phyloP scores from a whole-genome alignment of 2,888 invertebrate species.

The Trileptium ribeirensis region DNA sequence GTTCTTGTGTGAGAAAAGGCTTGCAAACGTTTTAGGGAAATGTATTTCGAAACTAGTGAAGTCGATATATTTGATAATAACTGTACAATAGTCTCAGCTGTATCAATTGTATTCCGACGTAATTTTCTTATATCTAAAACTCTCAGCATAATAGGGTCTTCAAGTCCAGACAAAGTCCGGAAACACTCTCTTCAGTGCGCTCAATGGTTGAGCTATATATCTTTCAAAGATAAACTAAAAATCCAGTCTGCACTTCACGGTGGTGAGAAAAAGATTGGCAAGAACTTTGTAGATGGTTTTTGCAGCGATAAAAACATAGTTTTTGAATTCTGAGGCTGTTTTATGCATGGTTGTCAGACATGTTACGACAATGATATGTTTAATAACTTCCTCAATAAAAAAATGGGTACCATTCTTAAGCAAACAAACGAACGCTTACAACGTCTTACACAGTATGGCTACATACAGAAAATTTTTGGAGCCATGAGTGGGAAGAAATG shows the following conservation, averaged over 20 bases:
- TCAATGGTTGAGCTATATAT: not conserved
- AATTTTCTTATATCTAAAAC: not conserved
- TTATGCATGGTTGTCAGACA: conserved; percentile 3
- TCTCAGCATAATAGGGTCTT: not conserved
- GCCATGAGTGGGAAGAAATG: conserved; percentile 6
- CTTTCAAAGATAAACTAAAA: not conserved
- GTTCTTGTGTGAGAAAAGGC: not conserved
- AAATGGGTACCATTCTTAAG: not conserved
- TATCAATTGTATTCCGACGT: not conserved
- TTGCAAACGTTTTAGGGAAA: not conserved
- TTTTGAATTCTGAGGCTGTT: conserved; percentile 1
- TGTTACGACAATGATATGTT: not conserved
- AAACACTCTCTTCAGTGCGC: not conserved
- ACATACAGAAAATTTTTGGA: not conserved
- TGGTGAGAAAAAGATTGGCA: conserved; percentile 9
- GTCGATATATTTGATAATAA: not conserved
- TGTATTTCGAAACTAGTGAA: not conserved
- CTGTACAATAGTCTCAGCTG: not conserved
- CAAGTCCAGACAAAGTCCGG: not conserved
- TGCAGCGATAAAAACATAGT: not conserved
- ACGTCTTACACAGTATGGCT: not conserved
- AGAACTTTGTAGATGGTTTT: not conserved
- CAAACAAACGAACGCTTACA: not conserved
- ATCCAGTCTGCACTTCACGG: not conserved
- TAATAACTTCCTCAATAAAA: not conserved